Base-by-base conservation (phyloP, 2,888 invertebrate species). In the Epinotia ramella region DNA sequence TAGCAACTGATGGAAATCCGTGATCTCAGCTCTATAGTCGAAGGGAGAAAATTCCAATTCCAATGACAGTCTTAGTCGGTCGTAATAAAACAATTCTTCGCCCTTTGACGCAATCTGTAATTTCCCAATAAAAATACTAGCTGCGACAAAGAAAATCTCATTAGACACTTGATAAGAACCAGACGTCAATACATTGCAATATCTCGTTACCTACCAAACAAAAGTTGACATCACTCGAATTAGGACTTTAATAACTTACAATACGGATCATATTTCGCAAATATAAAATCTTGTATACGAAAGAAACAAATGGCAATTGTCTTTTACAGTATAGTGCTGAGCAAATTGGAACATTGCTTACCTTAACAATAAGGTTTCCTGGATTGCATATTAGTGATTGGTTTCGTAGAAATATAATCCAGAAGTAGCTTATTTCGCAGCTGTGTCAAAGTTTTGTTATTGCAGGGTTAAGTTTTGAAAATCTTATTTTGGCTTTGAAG, bases 141-240 rank as follows among this genome's bases (percentile, higher is more conserved):
- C 4, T 18, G n/a, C 40, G 40, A 62, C n/a, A 11, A 40, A 5
- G 13, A 49, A 49, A 49, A 63, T 63, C 40, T 18, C 40, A 63
- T 63, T 4, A 44, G 33, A 40, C 40, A 63, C 40, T 40, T 63
- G 12, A 40, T 63, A 40, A 62, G n/a, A n/a, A 7, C 40, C 63
- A 44, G 18, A 63, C 40, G 40, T 28, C 63, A 40, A 18, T 63
- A 63, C n/a, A 62, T 40, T 62, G 62, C 33, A 62, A 62, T 24
- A 59, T 59, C 59, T 13, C 33, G n/a, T 33, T 62, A 62, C 62
- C 3, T 40, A 16, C 16, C n/a, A n/a, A 62, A 62, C 33, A 33
- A 40, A 62, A 62, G 16, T 40, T 40, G n/a, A 24, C 16, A n/a
- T 13, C 62, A n/a, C 3, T n/a, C 40, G n/a, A 62, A 40, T 40